phyloP scores from a whole-genome alignment of 2,888 invertebrate species.

The Chloroclysta siterata region DNA sequence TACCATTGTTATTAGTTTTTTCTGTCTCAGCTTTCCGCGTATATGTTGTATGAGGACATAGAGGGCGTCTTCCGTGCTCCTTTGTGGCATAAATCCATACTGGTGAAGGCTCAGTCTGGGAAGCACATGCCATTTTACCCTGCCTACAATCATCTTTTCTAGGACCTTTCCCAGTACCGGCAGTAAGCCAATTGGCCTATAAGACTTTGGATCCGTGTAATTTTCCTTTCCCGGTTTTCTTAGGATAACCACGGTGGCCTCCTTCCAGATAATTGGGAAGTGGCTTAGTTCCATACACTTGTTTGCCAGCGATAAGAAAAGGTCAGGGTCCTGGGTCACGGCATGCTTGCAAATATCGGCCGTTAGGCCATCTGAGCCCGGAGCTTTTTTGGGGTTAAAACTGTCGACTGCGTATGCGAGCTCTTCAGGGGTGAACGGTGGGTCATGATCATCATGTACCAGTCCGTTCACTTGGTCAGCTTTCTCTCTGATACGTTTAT shows the following conservation, averaged over 20 bases:
- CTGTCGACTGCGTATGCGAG: neutral
- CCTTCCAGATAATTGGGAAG: slow-evolving; percentile 33
- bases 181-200: slow-evolving; percentile 40
- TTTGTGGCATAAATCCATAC: neutral
- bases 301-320: slow-evolving; percentile 19
- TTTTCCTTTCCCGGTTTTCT: slow-evolving; percentile 4
- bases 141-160: slow-evolving; percentile 1
- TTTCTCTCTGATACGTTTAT: slow-evolving; percentile 4
- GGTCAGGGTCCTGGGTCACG: slow-evolving; percentile 25
- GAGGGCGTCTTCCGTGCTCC: neutral
- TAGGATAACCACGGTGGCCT: slow-evolving; percentile 11
- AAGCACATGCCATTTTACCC: slow-evolving; percentile 8
- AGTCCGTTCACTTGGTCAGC: slow-evolving; percentile 18
- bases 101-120: slow-evolving; percentile 3
- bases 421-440: slow-evolving; percentile 34
- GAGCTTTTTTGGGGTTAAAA: too few species aligned
- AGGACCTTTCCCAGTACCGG: slow-evolving; percentile 37
- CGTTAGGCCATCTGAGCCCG: slow-evolving; percentile 7
- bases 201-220: slow-evolving; percentile 18
- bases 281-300: slow-evolving; percentile 32
- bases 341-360: slow-evolving; percentile 32
- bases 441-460: slow-evolving; percentile 23
- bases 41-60: neutral
- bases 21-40: neutral
- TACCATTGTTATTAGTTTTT: neutral